phyloP scores from a whole-genome alignment of 2,888 invertebrate genomes.

The Acanthopleura granulata region DNA sequence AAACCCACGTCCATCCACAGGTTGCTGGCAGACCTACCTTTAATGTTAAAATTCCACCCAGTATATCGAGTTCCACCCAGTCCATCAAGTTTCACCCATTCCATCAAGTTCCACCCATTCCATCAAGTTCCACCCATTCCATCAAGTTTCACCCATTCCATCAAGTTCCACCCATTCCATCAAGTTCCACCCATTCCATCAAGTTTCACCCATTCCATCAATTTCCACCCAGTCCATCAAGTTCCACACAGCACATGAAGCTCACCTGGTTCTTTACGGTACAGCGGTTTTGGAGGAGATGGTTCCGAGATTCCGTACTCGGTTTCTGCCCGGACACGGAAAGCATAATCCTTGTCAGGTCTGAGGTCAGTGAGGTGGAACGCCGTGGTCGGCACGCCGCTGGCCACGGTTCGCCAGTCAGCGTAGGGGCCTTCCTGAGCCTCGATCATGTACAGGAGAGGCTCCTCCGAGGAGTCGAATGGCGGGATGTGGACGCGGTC shows the following conservation, averaged over 20 bases:
- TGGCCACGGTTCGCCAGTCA: conserved; percentile 60
- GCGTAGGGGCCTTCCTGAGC: conserved; percentile 73
- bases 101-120: no score
- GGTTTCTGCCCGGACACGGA: conserved; percentile 95
- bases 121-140: no score
- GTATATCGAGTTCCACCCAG: no score
- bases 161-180: no score
- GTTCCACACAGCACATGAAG: background rate
- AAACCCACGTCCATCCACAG: no score
- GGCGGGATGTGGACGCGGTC: conserved; percentile 21
- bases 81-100: no score
- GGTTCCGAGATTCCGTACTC: conserved; percentile 96
- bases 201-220: no score
- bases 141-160: no score
- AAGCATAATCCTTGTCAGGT: conserved; percentile 85
- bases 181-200: no score
- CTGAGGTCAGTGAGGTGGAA: conserved; percentile 54
- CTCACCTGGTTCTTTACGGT: conserved; percentile 48
- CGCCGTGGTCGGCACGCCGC: conserved; percentile 58
- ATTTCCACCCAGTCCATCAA: no score
- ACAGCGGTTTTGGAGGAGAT: conserved; percentile 76
- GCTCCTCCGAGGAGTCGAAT: conserved; percentile 2
- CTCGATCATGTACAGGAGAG: conserved; percentile 85
- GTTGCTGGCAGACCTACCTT: no score
- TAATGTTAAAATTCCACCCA: no score